phyloP scores from a whole-genome alignment of 2,888 invertebrate species.

The Odiellus spinosus region DNA sequence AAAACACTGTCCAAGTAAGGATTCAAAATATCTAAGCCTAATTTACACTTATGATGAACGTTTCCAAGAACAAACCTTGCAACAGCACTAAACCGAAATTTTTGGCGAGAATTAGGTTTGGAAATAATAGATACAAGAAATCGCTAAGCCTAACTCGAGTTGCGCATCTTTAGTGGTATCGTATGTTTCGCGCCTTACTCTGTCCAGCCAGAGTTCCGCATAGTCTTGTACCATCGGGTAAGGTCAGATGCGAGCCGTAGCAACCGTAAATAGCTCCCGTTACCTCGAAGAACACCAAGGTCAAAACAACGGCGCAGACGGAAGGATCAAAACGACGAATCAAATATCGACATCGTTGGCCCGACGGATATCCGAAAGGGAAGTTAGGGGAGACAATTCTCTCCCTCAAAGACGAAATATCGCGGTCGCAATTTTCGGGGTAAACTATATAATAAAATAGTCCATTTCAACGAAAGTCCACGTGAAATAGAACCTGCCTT shows the following conservation, averaged over 20 bases:
- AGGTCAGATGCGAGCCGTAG: no score
- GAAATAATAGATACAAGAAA: no score
- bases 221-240: slow-evolving; percentile 14
- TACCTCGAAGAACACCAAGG: slow-evolving; percentile 13
- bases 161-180: no score
- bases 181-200: no score
- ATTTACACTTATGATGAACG: no score
- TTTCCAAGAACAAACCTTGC: no score
- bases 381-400: slow-evolving; percentile 16
- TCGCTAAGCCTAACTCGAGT: no score
- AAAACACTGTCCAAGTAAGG: no score
- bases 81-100: no score
- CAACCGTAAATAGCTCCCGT: not conserved
- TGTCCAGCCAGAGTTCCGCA: slow-evolving; percentile 10
- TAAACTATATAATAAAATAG: not conserved
- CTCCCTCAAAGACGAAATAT: slow-evolving; percentile 9
- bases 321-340: slow-evolving; percentile 12
- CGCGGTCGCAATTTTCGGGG: slow-evolving; percentile 8
- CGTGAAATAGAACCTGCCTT: no score
- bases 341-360: slow-evolving; percentile 16
- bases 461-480: not conserved
- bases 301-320: slow-evolving; percentile 14
- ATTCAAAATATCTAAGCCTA: no score
- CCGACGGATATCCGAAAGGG: slow-evolving; percentile 16
- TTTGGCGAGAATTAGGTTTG: no score